Evolutionary conservation across 2,888 invertebrate species (phyloP), one percentile per base, ranked within the genome.

Genomic region (Amphipyra berbera): DNA sequence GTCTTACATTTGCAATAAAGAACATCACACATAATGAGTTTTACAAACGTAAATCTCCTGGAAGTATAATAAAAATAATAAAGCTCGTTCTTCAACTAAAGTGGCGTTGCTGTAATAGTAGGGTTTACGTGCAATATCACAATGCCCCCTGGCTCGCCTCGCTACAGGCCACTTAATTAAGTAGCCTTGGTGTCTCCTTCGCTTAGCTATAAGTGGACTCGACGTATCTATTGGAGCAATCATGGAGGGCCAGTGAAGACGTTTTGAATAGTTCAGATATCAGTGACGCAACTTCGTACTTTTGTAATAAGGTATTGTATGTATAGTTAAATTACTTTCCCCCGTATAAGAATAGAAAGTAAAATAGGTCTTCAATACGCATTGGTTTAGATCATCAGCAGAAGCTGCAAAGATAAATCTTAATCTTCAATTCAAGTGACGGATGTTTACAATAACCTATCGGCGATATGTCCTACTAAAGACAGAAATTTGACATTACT

Each of bases 131-230:
- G 72, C 54, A 61, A 75, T 68, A 66, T 65, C 44, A 12, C 41
- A 49, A 40, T 50, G 47, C 45, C 55, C 54, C 55, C 54, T 21
- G 53, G 48, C 42, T 45, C 52, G 47, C 7, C 47, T 48, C 45
- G 41, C 53, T 38, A 53, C 61, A 48, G 58, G 37, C 72, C 44
- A 57, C 66, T 62, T 73, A 65, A 73, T 73, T 75, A 73, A 70
- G 50, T 73, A 45, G 40, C 55, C 44, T 40, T 56, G 40, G 46
- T 60, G 61, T 62, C 76, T 45, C 59, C 59, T 67, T 56, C 67
- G 54, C 58, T 57, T 67, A 67, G 59, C 21, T 64, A 15, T 63
- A 61, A 68, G 69, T 64, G 56, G 54, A 54, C 58, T 62, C 46
- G 52, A 54, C 53, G 48, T 57, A 44, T 61, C 58, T 50, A 40